Percentiles rank a stretch among this genome's conserved stretches.
phyloP scores from a whole-genome alignment of 2,797 vertebrate genomes.

The Phylloscopus collybita region DNA sequence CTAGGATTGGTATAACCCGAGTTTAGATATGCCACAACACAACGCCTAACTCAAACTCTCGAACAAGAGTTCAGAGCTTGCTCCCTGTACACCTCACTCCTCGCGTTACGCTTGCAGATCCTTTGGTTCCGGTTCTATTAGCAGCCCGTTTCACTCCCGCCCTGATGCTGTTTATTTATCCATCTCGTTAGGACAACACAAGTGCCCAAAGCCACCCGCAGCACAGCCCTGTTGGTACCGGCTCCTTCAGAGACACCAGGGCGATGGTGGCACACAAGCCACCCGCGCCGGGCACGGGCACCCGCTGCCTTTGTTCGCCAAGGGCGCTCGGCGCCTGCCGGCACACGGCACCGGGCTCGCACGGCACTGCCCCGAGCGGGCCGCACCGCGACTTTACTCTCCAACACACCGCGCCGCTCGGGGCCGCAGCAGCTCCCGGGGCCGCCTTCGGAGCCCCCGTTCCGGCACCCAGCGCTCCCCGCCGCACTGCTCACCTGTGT shows the following conservation, averaged over 20 bases:
- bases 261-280: fast-evolving
- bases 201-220: fast-evolving
- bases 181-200: fast-evolving
- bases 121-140: not conserved
- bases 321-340: not conserved
- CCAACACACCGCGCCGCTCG: not conserved
- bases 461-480: not conserved
- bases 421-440: not conserved
- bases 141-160: not conserved
- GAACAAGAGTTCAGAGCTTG: not conserved
- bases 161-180: not conserved
- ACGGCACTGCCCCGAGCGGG: not conserved
- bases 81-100: not conserved
- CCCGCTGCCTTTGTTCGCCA: not conserved
- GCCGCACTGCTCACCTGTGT: not conserved
- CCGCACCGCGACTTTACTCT: fast-evolving
- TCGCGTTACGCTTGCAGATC: fast-evolving
- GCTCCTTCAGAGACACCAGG: not conserved
- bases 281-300: not conserved
- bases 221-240: fast-evolving
- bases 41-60: not conserved
- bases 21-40: not conserved
- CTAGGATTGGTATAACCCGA: fast-evolving
- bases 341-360: not conserved
- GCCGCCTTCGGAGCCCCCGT: no score